phyloP scores from a whole-genome alignment of 2,888 invertebrate species.

The Agrochola litura region DNA sequence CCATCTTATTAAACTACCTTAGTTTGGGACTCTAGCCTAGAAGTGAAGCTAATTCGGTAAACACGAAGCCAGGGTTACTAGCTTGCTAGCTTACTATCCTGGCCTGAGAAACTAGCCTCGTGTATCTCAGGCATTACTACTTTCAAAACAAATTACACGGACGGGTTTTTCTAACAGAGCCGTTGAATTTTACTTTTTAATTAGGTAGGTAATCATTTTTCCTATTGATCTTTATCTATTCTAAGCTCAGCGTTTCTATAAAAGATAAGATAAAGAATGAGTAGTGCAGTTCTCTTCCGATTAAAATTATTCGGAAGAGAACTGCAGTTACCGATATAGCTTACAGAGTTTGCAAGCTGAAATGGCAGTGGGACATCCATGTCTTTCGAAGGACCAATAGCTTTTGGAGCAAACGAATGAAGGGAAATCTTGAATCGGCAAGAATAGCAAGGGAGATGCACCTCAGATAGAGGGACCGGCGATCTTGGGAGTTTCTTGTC shows the following conservation, averaged over 20 bases:
- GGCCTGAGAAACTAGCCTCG: background rate
- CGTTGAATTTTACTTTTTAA: background rate
- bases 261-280: background rate
- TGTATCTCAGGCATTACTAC: background rate
- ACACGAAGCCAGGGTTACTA: too few relatives aligned
- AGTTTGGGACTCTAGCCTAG: too few relatives aligned
- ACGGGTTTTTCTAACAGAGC: background rate
- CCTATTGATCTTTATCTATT: constrained; percentile 1
- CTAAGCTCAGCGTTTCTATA: background rate
- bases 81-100: background rate
- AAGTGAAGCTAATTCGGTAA: too few relatives aligned
- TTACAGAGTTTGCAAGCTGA: background rate
- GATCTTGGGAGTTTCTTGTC: background rate
- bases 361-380: background rate
- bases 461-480: background rate
- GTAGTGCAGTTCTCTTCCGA: too few relatives aligned
- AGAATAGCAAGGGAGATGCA: background rate
- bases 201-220: background rate
- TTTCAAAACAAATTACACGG: background rate
- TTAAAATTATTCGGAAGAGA: background rate
- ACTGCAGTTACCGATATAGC: background rate
- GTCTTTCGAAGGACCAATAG: background rate
- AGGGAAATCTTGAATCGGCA: background rate
- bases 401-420: background rate
- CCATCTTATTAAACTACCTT: too few relatives aligned